These are phyloP conservation scores for Melanchra persicariae DNA, from an alignment of 2,888 invertebrate genomes.

Conservation along the genomic window DNA sequence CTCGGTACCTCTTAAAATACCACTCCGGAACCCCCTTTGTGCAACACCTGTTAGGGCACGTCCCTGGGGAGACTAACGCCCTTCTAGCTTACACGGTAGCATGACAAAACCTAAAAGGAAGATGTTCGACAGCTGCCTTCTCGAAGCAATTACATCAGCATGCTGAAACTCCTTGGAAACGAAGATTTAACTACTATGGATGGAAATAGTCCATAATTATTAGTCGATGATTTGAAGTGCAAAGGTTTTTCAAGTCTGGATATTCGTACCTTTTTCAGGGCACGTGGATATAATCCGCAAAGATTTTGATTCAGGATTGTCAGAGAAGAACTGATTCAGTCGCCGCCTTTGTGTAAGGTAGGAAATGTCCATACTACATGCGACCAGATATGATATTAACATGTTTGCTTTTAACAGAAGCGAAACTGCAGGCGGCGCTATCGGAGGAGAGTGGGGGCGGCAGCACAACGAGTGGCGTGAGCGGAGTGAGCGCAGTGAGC, in stretches of 20 bases:
- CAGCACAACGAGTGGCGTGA: conserved; percentile 65
- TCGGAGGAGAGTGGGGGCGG: conserved; percentile 85
- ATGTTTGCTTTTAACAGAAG: conserved; percentile 74
- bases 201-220: no score
- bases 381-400: conserved; percentile 8
- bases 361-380: conserved; percentile 14
- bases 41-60: no score
- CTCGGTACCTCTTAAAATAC: no score
- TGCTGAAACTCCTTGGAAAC: conserved; percentile 1
- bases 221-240: background rate
- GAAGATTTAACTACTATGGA: background rate
- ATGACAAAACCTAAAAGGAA: no score
- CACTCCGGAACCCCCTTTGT: no score
- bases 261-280: conserved; percentile 35
- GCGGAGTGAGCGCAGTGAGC: conserved; percentile 70
- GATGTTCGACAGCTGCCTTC: background rate
- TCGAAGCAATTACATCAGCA: background rate
- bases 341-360: conserved; percentile 28
- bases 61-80: no score
- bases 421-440: conserved; percentile 87
- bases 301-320: conserved; percentile 25
- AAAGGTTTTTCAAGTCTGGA: conserved; percentile 23
- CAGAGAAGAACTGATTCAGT: conserved; percentile 17
- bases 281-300: conserved; percentile 26
- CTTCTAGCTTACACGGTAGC: background rate